Evolutionary conservation across 2,113 vertebrate genomes (phyloP).

Genomic region (Ahaetulla prasina): DNA sequence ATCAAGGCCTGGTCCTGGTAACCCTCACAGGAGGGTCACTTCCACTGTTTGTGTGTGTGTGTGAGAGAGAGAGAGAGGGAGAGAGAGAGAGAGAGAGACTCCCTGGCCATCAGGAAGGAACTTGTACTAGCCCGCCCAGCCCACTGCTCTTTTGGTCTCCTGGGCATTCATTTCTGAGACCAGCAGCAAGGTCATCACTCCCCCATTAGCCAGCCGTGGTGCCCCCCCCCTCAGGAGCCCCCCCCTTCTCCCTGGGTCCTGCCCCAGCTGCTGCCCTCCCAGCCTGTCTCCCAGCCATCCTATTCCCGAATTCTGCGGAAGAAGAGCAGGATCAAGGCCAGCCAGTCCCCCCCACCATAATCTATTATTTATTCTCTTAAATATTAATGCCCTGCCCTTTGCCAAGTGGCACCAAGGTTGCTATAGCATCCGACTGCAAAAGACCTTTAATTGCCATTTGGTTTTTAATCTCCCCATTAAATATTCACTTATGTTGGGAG

Average conservation of each 20-base stretch:
- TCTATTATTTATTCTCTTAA: conserved; percentile 8
- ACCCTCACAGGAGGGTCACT: not conserved
- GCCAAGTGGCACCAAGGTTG: conserved; percentile 13
- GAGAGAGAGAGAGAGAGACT: no score
- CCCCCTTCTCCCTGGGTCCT: not conserved
- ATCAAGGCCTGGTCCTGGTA: not conserved
- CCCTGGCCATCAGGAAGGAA: not conserved
- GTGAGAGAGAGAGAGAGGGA: no score
- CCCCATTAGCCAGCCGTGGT: not conserved
- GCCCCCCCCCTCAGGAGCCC: not conserved
- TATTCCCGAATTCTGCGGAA: not conserved
- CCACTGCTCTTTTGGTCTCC: no score
- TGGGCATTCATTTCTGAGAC: not conserved
- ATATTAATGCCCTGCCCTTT: conserved; percentile 15
- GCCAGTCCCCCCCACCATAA: not conserved
- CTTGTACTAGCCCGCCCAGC: not conserved
- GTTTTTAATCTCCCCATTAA: not conserved
- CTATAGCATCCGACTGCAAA: not conserved
- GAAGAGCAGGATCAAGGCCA: not conserved
- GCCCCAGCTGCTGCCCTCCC: not conserved
- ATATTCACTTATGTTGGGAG: not conserved
- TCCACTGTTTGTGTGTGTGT: no score
- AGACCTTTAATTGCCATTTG: not conserved
- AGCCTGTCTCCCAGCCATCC: not conserved
- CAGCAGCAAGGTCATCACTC: not conserved